Conservation (phyloP, 1,140 invertebrate species). For the Heliothis virescens region DNA sequence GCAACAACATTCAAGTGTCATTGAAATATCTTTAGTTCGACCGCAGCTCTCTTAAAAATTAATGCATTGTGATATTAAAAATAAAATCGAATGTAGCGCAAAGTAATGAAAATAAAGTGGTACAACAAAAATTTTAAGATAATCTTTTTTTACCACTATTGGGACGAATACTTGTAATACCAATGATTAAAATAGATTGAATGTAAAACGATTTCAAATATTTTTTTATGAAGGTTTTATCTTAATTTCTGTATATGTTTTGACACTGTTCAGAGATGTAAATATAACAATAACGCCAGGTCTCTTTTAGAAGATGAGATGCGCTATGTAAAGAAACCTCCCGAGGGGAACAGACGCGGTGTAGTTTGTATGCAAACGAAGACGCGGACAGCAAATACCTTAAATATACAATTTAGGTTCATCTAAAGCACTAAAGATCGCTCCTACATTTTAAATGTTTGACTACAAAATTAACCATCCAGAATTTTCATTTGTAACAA, state of each 20-base stretch:
- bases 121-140: background rate
- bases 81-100: background rate
- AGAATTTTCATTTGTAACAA: background rate
- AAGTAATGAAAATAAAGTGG: background rate
- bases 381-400: background rate
- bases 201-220: no score
- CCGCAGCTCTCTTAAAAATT: background rate
- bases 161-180: no score
- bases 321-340: background rate
- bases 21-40: conserved; percentile 11
- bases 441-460: background rate
- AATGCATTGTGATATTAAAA: background rate
- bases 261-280: no score
- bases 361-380: background rate
- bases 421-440: background rate
- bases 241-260: no score
- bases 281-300: no score
- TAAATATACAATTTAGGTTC: conserved; percentile 3
- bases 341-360: background rate
- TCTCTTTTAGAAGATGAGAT: background rate
- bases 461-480: background rate
- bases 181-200: no score
- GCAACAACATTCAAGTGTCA: conserved; percentile 27
- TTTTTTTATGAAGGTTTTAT: no score
- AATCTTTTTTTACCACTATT: background rate